Evolutionary conservation across 1,140 invertebrate genomes (phyloP).

Genomic region (Alviniconcha marisindica): DNA sequence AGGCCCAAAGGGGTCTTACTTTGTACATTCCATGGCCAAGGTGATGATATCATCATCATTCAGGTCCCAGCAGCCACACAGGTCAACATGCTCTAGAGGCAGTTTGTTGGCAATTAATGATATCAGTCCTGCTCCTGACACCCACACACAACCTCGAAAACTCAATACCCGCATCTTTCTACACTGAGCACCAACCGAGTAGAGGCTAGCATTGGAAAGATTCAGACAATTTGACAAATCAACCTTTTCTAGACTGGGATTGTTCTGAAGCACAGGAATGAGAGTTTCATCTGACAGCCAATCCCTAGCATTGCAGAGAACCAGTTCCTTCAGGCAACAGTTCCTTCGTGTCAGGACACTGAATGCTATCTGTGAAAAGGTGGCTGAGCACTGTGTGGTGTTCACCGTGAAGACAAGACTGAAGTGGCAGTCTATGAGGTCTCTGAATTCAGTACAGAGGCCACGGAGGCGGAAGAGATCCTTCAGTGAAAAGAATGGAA

Average conservation of each 20-base stretch:
- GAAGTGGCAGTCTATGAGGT: slow-evolving; percentile 61
- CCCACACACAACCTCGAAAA: slow-evolving; percentile 73
- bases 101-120: slow-evolving; percentile 61
- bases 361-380: slow-evolving; percentile 58
- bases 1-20: slow-evolving; percentile 52
- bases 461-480: slow-evolving; percentile 60
- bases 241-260: slow-evolving; percentile 60
- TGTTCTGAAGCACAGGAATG: slow-evolving; percentile 63
- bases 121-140: slow-evolving; percentile 65
- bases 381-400: slow-evolving; percentile 50
- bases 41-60: slow-evolving; percentile 69
- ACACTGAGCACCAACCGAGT: slow-evolving; percentile 64
- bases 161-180: slow-evolving; percentile 56
- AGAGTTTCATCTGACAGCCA: slow-evolving; percentile 71
- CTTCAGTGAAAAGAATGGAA: slow-evolving; percentile 55
- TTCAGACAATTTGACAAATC: slow-evolving; percentile 70
- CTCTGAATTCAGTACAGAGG: slow-evolving; percentile 49
- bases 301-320: slow-evolving; percentile 69
- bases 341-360: slow-evolving; percentile 58
- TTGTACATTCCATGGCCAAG: slow-evolving; percentile 61
- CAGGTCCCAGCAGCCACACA: slow-evolving; percentile 75
- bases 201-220: slow-evolving; percentile 63
- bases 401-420: slow-evolving; percentile 52
- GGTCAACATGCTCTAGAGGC: slow-evolving; percentile 67
- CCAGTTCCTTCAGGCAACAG: slow-evolving; percentile 54